Evolutionary conservation across 2,888 invertebrate genomes (phyloP).

Genomic region (Lucinisca nassula): DNA sequence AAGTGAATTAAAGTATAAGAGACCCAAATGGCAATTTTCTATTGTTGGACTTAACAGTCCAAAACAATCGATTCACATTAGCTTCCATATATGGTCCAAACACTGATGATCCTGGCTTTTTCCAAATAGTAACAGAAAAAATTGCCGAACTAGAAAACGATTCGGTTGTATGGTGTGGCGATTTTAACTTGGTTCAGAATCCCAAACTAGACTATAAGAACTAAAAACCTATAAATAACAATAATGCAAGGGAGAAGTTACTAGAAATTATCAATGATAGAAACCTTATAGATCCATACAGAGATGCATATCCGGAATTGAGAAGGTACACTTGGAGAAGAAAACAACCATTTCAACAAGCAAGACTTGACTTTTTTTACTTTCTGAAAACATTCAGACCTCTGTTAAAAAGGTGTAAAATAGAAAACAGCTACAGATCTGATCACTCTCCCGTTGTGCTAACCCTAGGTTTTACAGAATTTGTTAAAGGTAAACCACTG

Average conservation of each 20-base stretch:
- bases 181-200: constrained; percentile 1
- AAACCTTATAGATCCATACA: constrained; percentile 1
- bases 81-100: constrained; percentile 12
- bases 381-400: neutral
- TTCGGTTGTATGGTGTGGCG: neutral
- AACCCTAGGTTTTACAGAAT: neutral
- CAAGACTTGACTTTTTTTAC: constrained; percentile 16
- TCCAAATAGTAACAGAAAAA: neutral
- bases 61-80: neutral
- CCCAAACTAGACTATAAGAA: neutral
- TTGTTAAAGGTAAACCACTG: neutral
- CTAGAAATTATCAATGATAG: neutral
- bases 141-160: too few relatives aligned
- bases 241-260: neutral
- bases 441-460: neutral
- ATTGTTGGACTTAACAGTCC: neutral
- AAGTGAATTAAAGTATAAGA: neutral
- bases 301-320: neutral
- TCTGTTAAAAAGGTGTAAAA: neutral
- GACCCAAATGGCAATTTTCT: neutral
- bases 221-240: constrained; percentile 14
- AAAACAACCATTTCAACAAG: neutral
- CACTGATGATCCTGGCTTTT: constrained; percentile 1
- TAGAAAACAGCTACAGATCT: constrained; percentile 4
- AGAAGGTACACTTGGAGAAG: constrained; percentile 13